Evolutionary conservation across 2,888 invertebrate genomes (phyloP).

Genomic region (Muschampia plurimacula): DNA sequence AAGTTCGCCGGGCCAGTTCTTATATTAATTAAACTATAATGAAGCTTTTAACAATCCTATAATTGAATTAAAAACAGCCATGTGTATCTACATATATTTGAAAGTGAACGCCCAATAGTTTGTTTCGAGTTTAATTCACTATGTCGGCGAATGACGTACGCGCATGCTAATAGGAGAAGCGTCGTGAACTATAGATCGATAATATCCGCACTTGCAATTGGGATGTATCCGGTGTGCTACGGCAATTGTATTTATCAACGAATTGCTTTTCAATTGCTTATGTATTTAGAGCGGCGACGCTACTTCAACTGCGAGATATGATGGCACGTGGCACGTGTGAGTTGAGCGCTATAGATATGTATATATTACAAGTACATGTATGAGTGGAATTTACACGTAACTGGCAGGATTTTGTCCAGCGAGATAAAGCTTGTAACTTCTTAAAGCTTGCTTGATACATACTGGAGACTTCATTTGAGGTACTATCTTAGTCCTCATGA

Average conservation of each 20-base stretch:
- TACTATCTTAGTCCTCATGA: too few species aligned
- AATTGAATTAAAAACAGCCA: neutral
- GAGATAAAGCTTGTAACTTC: neutral
- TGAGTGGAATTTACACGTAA: too few species aligned
- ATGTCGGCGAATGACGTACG: conserved; percentile 49
- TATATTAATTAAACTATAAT: too few species aligned
- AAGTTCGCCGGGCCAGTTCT: too few species aligned
- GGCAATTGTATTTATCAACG: conserved; percentile 66
- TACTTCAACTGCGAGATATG: conserved; percentile 4
- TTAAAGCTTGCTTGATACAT: too few species aligned
- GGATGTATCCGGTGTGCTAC: conserved; percentile 60
- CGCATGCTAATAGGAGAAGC: conserved; percentile 49
- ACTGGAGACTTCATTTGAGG: too few species aligned
- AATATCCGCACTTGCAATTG: conserved; percentile 66
- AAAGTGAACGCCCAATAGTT: neutral
- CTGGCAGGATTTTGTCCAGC: too few species aligned
- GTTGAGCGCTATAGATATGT: neutral
- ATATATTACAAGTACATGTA: too few species aligned
- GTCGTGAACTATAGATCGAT: conserved; percentile 54
- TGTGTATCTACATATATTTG: neutral
- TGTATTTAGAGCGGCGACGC: conserved; percentile 44
- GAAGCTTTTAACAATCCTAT: too few species aligned
- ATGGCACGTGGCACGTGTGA: neutral
- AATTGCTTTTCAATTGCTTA: conserved; percentile 66
- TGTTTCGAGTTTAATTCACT: neutral